These are phyloP conservation scores for Chlorops oryzae DNA, from an alignment of 1,140 invertebrate genomes.

Conservation along the genomic window DNA sequence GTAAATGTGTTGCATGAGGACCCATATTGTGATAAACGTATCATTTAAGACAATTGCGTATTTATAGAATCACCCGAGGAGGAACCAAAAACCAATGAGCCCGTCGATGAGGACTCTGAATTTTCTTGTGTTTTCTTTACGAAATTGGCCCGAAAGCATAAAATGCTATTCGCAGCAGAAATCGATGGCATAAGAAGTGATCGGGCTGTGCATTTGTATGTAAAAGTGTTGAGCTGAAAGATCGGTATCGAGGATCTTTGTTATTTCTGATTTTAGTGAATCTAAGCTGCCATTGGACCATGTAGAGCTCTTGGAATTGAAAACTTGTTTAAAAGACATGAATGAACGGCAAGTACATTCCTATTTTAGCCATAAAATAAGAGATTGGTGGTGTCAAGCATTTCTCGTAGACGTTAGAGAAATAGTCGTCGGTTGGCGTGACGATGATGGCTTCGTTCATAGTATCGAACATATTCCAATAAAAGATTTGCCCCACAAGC, in stretches of 20 bases:
- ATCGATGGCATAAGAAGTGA: conserved; percentile 53
- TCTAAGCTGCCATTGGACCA: conserved; percentile 30
- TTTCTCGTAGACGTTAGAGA: conserved; percentile 58
- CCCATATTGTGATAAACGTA: background rate
- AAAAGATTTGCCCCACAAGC: conserved; percentile 47
- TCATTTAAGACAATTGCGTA: conserved; percentile 10
- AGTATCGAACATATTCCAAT: conserved; percentile 48
- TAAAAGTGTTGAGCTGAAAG: background rate
- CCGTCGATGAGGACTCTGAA: conserved; percentile 59
- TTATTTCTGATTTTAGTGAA: conserved; percentile 10
- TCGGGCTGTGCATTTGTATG: conserved; percentile 15
- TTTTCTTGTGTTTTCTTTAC: conserved; percentile 55
- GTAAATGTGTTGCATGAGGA: too few species aligned
- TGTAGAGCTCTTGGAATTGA: conserved; percentile 60
- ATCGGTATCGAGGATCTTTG: too few species aligned
- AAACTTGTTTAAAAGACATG: conserved; percentile 54
- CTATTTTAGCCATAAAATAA: conserved; percentile 51
- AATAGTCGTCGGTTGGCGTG: conserved; percentile 60
- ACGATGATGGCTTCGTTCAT: conserved; percentile 56
- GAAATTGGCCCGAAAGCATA: conserved; percentile 50
- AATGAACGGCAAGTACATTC: conserved; percentile 49
- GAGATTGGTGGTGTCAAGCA: conserved; percentile 64
- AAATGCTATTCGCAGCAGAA: conserved; percentile 57
- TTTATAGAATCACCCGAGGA: conserved; percentile 39
- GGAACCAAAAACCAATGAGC: conserved; percentile 44